Evolutionary conservation across 2,113 vertebrate genomes (phyloP).

Genomic region (Cinclus mexicanus): DNA sequence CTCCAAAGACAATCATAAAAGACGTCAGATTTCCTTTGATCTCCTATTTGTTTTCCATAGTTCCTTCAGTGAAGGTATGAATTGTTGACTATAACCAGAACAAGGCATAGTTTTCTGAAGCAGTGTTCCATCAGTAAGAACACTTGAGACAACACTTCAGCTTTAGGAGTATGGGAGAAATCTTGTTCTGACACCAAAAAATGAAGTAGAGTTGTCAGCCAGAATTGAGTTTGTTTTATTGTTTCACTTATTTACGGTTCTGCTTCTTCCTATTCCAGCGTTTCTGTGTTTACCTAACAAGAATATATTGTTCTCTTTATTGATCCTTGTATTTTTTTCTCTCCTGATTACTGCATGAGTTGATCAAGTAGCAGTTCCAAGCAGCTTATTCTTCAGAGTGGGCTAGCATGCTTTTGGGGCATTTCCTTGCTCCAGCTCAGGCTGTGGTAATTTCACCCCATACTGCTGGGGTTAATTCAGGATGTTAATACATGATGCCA

Average conservation of each 20-base stretch:
- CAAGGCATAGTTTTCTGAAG: background rate
- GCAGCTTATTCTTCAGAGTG: background rate
- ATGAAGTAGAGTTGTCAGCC: background rate
- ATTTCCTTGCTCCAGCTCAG: background rate
- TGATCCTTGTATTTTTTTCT: background rate
- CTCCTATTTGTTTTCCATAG: constrained; percentile 3
- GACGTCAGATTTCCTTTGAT: constrained; percentile 18
- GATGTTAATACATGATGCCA: background rate
- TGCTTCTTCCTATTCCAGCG: background rate
- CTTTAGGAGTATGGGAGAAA: background rate
- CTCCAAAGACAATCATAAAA: constrained; percentile 7
- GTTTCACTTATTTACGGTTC: background rate
- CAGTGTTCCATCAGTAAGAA: background rate
- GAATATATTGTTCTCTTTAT: background rate
- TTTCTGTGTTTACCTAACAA: background rate
- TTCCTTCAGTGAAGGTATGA: background rate
- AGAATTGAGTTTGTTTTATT: background rate
- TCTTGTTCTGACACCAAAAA: background rate
- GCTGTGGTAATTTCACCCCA: background rate
- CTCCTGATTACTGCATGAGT: background rate
- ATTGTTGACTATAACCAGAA: background rate
- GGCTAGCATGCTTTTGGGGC: background rate
- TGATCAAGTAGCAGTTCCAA: background rate
- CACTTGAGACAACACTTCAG: background rate
- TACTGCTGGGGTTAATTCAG: background rate